These are phyloP conservation scores for Sciurus niger DNA, from an alignment of 2,113 vertebrate genomes.

Conservation along the genomic window DNA sequence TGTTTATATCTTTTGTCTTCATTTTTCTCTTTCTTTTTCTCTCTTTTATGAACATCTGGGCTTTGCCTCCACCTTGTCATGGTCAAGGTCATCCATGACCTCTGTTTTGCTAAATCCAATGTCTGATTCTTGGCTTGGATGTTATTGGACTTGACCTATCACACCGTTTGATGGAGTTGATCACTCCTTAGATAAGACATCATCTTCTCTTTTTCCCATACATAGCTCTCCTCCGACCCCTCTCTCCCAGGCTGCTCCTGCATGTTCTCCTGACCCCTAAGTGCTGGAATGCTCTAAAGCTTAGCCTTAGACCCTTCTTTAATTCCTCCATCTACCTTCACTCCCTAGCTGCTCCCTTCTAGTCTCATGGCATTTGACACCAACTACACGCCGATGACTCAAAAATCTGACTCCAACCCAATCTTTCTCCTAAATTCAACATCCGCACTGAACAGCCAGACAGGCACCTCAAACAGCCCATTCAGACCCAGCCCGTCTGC, in stretches of 20 bases:
- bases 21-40: neutral
- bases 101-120: too few relatives aligned
- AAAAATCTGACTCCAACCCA: neutral
- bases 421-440: neutral
- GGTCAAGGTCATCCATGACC: too few relatives aligned
- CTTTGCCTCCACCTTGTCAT: too few relatives aligned
- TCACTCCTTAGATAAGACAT: too few relatives aligned
- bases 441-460: neutral
- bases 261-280: neutral
- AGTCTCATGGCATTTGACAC: neutral
- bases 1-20: neutral
- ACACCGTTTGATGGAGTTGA: fast-evolving
- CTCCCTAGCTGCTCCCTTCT: neutral
- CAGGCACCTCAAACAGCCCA: neutral
- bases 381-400: neutral
- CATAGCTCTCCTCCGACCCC: fast-evolving
- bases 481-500: neutral
- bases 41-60: too few relatives aligned
- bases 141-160: too few relatives aligned
- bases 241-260: neutral
- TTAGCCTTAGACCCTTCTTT: neutral
- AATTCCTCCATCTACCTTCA: neutral
- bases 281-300: neutral
- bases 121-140: too few relatives aligned
- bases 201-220: neutral